Base-by-base conservation (phyloP, 1,140 invertebrate genomes). In the Heterodera carotae region DNA sequence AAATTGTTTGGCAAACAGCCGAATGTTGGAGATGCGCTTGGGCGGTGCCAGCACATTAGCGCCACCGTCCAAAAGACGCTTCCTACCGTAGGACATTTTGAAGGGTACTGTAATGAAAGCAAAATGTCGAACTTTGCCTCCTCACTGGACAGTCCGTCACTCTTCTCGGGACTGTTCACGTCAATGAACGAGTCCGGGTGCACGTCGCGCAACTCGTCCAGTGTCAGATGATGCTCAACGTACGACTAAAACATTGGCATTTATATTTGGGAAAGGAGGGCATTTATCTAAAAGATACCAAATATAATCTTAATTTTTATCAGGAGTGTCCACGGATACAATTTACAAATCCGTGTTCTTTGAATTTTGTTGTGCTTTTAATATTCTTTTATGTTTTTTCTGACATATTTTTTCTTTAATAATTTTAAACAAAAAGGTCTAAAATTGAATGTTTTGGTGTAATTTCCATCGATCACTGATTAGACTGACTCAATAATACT, bases 101-200 rank as follows among this genome's bases (percentile, higher is more conserved):
- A 56, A 43, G 29, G 56, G 18, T 64, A 43, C 60, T n/a, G 39
- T 60, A 60, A 18, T 34, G n/a, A n/a, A 81, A 73, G n/a, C 8
- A n/a, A 43, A 6, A 33, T 59, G 18, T 18, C 70, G 27, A 33
- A 85, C 84, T 64, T 85, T 0, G 85, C 85, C 59, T 86, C 85
- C 25, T 75, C 78, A 39, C 80, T 80, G 39, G 62, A 76, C 48
- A 86, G 69, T 43, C 85, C 85, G 76, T 86, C 85, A 69, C 86
- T 87, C 43, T 80, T 75, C 56, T 88, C 86, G 15, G 86, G 83
- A 27, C 27, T 36, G 59, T 77, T 71, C 27, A 82, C 56, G 77
- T 87, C 83, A 69, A 86, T 87, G 64, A 72, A 88, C 7, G 86
- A 85, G 64, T 88, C 86, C 8, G 78, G 72, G 71, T 87, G 85